phyloP scores from a whole-genome alignment of 2,888 invertebrate species.

The Toxonevra muliebris region DNA sequence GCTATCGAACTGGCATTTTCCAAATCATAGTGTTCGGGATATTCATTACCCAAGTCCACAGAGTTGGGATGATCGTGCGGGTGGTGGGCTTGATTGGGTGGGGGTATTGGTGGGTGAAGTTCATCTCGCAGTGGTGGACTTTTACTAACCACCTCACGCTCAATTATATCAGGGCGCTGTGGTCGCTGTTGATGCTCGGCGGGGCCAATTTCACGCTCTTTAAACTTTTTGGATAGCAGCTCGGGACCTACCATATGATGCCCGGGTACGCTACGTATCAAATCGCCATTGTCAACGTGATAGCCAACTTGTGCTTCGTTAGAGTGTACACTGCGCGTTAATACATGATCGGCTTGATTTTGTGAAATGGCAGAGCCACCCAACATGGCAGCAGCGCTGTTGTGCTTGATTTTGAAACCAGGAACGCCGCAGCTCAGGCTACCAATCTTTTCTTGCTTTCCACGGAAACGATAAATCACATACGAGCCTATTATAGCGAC shows the following conservation, averaged over 20 bases:
- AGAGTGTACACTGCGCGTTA: constrained; percentile 74
- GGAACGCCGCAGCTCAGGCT: constrained; percentile 72
- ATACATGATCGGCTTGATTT: constrained; percentile 74
- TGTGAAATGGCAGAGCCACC: constrained; percentile 75
- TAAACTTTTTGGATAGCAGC: constrained; percentile 86
- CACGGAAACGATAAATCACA: constrained; percentile 88
- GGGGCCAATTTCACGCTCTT: constrained; percentile 82
- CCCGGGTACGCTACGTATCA: constrained; percentile 78
- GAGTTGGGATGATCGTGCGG: constrained; percentile 79
- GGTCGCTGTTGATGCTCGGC: constrained; percentile 78
- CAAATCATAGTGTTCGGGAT: constrained; percentile 93
- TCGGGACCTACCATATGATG: constrained; percentile 86
- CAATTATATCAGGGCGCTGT: constrained; percentile 93
- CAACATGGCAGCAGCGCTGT: constrained; percentile 74
- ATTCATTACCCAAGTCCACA: constrained; percentile 80
- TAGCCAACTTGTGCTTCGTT: constrained; percentile 74
- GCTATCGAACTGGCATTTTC: constrained; percentile 98
- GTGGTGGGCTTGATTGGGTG: constrained; percentile 76
- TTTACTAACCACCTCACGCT: constrained; percentile 86
- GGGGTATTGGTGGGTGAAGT: constrained; percentile 81
- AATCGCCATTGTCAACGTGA: constrained; percentile 77
- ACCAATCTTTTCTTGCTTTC: constrained; percentile 85
- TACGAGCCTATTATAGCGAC: constrained; percentile 91
- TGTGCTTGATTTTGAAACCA: constrained; percentile 80
- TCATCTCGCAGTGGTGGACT: constrained; percentile 82